Evolutionary conservation across 2,888 invertebrate species (phyloP).

Genomic region (Halictus ligatus): DNA sequence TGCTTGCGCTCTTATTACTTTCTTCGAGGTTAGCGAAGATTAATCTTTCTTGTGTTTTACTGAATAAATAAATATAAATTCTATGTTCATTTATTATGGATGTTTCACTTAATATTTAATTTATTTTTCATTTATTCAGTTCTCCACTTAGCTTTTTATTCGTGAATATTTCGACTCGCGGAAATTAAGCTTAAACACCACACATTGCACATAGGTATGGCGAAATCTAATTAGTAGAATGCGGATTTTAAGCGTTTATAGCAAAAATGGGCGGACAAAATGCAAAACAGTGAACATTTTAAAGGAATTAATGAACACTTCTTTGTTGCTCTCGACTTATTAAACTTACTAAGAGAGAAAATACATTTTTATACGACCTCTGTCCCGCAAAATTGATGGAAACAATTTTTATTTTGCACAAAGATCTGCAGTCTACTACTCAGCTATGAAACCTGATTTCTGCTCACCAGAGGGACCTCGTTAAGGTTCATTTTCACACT

Average conservation of each 20-base stretch:
- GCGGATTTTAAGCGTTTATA: too few relatives aligned
- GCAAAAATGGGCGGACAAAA: too few relatives aligned
- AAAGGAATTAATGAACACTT: background rate
- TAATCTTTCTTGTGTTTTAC: background rate
- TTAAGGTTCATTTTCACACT: conserved; percentile 73
- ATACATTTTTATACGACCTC: too few relatives aligned
- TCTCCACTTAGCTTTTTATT: too few relatives aligned
- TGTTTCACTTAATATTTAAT: background rate
- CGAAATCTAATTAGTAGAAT: too few relatives aligned
- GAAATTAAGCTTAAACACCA: too few relatives aligned
- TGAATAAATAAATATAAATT: background rate
- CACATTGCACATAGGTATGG: too few relatives aligned
- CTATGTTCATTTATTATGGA: background rate
- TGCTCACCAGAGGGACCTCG: conserved; percentile 69
- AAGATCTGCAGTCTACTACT: background rate
- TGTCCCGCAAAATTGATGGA: too few relatives aligned
- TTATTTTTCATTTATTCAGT: background rate
- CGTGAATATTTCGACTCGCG: too few relatives aligned
- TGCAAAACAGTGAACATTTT: too few relatives aligned
- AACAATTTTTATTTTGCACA: too few relatives aligned
- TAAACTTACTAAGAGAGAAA: too few relatives aligned
- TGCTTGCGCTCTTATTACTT: background rate
- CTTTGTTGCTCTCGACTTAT: background rate
- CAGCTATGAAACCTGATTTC: background rate
- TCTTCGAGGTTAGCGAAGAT: background rate